phyloP scores from a whole-genome alignment of 2,888 invertebrate species.

The Pristionchus exspectatus region DNA sequence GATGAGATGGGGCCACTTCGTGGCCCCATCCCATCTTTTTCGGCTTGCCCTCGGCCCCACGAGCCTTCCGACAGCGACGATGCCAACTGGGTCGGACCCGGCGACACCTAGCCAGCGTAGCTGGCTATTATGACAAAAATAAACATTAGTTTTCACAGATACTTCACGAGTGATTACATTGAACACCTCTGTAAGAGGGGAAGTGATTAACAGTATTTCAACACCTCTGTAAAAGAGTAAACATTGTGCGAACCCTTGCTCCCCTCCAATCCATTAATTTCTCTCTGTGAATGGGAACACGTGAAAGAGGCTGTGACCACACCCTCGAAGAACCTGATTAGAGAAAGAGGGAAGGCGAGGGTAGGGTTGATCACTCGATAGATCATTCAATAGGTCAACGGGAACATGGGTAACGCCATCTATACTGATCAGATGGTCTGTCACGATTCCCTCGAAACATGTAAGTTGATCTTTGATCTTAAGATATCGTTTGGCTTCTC shows the following conservation, averaged over 20 bases:
- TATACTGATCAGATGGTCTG: conserved; percentile 71
- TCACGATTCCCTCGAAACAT: conserved; percentile 72
- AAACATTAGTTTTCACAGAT: no score
- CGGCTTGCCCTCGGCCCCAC: no score
- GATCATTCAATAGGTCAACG: background rate
- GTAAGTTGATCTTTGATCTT: conserved; percentile 60
- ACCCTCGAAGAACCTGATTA: conserved; percentile 54
- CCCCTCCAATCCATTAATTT: conserved; percentile 28
- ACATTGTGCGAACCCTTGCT: conserved; percentile 23
- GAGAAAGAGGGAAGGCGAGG: conserved; percentile 32
- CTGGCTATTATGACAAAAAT: no score
- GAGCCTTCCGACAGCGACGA: no score
- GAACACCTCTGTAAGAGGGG: no score
- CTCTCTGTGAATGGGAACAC: conserved; percentile 27
- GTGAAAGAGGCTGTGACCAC: conserved; percentile 42
- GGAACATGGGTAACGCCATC: conserved; percentile 72
- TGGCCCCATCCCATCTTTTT: no score
- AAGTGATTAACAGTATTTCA: no score
- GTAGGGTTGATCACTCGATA: background rate
- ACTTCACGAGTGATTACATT: no score
- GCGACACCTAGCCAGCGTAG: no score
- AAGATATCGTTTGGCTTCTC: background rate
- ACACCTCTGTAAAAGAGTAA: conserved; percentile 11
- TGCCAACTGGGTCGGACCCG: no score
- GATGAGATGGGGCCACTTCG: no score